Conservation (phyloP, 2,888 invertebrate genomes). For the Drosophila hamatofila region DNA sequence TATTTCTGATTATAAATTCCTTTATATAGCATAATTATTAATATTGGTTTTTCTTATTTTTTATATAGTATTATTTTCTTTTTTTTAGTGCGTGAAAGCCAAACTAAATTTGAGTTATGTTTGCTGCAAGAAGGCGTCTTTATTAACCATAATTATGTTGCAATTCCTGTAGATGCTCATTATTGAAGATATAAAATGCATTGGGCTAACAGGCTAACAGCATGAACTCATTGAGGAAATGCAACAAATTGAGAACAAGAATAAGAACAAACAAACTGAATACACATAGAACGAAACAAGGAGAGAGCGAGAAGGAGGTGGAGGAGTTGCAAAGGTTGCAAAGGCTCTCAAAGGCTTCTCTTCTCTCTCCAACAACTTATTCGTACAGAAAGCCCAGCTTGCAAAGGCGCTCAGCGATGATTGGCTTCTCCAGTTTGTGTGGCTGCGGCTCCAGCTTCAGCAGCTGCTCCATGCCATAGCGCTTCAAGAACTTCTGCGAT, state of each 20-base stretch:
- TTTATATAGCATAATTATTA: neutral
- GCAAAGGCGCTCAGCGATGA: neutral
- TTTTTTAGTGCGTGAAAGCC: neutral
- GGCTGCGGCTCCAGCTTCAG: slow-evolving; percentile 54
- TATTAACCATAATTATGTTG: slow-evolving; percentile 15
- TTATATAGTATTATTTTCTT: no score
- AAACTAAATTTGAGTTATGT: neutral
- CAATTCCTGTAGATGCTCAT: slow-evolving; percentile 14
- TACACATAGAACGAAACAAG: slow-evolving; percentile 13
- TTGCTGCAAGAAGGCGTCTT: slow-evolving; percentile 27
- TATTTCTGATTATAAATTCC: neutral
- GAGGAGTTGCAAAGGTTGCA: neutral
- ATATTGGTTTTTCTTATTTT: no score
- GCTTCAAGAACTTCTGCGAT: slow-evolving; percentile 14
- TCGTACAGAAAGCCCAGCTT: slow-evolving; percentile 26
- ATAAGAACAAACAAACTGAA: slow-evolving; percentile 35
- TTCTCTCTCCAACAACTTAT: slow-evolving; percentile 11
- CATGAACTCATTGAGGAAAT: slow-evolving; percentile 3
- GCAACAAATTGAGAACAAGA: slow-evolving; percentile 24
- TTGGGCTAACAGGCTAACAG: neutral
- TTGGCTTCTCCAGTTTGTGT: slow-evolving; percentile 25
- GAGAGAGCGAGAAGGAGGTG: neutral
- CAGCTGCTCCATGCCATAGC: slow-evolving; percentile 55
- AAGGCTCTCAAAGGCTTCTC: neutral
- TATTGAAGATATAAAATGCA: neutral